Evolutionary conservation across 2,797 vertebrate species (phyloP).

Genomic region (Lemur catta): DNA sequence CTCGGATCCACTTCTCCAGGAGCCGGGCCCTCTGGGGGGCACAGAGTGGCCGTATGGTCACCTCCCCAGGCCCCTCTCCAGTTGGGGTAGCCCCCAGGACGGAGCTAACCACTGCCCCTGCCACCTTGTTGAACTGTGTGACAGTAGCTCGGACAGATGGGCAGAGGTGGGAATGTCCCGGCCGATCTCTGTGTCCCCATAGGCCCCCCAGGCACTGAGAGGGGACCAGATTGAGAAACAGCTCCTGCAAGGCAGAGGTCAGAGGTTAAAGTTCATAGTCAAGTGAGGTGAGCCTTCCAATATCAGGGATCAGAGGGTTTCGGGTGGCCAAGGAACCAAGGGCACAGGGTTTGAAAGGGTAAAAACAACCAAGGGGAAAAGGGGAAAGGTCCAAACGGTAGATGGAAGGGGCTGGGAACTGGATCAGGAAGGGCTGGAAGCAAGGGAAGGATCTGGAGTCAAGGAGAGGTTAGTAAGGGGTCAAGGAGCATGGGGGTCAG

Average conservation of each 20-base stretch:
- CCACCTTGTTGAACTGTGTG: constrained; percentile 92
- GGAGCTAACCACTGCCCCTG: constrained; percentile 90
- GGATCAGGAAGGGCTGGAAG: constrained; percentile 45
- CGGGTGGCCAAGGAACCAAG: constrained; percentile 36
- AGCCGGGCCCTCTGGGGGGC: constrained; percentile 91
- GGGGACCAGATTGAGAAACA: constrained; percentile 93
- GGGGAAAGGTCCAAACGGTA: neutral
- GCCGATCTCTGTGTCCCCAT: constrained; percentile 94
- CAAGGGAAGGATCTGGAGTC: constrained; percentile 47
- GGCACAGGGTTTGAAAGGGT: constrained; percentile 3
- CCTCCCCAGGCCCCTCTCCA: constrained; percentile 63
- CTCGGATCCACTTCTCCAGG: constrained; percentile 94
- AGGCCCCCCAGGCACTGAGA: constrained; percentile 93
- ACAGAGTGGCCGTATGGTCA: constrained; percentile 82
- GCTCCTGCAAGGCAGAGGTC: constrained; percentile 84
- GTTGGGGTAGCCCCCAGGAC: constrained; percentile 85
- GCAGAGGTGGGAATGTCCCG: constrained; percentile 89
- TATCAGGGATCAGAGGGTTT: constrained; percentile 32
- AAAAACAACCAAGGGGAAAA: neutral
- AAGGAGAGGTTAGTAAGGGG: constrained; percentile 53
- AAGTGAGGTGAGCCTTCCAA: constrained; percentile 9
- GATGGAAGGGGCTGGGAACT: neutral
- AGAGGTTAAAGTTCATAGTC: constrained; percentile 48
- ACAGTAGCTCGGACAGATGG: constrained; percentile 93
- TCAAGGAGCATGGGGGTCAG: neutral